Evolutionary conservation across 2,797 vertebrate species (phyloP).

Genomic region (Avahi laniger): DNA sequence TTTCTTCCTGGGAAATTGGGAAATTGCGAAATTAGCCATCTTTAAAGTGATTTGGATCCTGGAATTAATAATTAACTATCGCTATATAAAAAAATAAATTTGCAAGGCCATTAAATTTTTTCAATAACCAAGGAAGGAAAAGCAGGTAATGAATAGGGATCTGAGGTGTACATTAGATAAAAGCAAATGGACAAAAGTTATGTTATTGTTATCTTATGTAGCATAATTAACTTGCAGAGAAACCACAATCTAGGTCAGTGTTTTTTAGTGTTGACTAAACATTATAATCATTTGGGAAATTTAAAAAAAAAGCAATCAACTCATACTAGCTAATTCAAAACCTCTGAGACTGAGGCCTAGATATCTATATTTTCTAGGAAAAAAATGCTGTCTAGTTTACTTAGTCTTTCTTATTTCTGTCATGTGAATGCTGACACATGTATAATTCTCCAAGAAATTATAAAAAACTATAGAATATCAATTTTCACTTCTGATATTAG

Average conservation of each 20-base stretch:
- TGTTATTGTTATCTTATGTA: neutral
- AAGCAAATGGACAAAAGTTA: neutral
- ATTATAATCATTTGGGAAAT: neutral
- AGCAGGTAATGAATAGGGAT: neutral
- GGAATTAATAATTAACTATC: neutral
- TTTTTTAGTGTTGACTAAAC: neutral
- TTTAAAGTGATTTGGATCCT: neutral
- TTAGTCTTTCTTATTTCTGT: neutral
- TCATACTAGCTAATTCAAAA: neutral
- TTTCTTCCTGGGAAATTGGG: neutral
- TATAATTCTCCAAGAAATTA: neutral
- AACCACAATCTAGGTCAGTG: neutral
- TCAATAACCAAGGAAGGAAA: neutral
- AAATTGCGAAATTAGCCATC: neutral
- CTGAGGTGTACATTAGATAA: neutral
- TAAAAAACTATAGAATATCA: neutral
- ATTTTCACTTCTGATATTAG: neutral
- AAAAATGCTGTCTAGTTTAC: neutral
- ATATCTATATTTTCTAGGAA: neutral
- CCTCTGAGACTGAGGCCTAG: rapidly evolving
- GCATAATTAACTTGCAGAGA: neutral
- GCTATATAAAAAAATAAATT: neutral
- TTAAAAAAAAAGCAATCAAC: neutral
- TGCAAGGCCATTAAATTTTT: neutral
- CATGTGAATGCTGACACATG: neutral